Conservation (phyloP, 2,888 invertebrate species). For the Brassicogethes aeneus region DNA sequence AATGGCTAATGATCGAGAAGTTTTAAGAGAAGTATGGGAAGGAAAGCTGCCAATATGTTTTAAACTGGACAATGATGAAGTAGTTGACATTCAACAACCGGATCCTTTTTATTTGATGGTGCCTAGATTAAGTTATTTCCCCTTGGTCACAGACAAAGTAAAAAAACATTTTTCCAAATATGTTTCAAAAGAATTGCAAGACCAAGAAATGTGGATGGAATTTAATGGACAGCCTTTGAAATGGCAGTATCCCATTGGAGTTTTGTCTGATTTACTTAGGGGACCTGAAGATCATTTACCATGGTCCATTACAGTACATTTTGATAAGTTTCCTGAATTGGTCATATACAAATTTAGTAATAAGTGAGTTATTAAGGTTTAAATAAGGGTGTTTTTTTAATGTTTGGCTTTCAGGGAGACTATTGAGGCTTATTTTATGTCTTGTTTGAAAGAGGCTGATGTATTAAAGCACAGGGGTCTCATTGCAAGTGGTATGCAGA, state of each 20-base stretch:
- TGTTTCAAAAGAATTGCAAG: conserved; percentile 70
- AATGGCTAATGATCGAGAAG: conserved; percentile 96
- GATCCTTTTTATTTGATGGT: conserved; percentile 92
- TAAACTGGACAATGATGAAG: conserved; percentile 79
- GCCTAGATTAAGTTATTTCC: conserved; percentile 88
- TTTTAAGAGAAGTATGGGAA: conserved; percentile 91
- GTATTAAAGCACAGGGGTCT: conserved; percentile 91
- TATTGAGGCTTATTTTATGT: conserved; percentile 90
- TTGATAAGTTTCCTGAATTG: conserved; percentile 88
- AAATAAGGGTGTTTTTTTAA: not conserved
- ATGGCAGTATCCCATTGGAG: conserved; percentile 83
- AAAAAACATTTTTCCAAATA: conserved; percentile 80
- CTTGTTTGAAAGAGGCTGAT: conserved; percentile 95
- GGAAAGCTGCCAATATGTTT: conserved; percentile 92
- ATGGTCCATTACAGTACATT: conserved; percentile 91
- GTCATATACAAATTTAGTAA: conserved; percentile 78
- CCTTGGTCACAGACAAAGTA: conserved; percentile 91
- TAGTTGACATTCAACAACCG: conserved; percentile 79
- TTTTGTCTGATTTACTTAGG: conserved; percentile 78
- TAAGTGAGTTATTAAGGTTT: conserved; percentile 48
- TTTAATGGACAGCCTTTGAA: conserved; percentile 86
- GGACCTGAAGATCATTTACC: conserved; percentile 64
- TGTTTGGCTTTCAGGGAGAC: conserved; percentile 56
- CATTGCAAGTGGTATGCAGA: conserved; percentile 85
- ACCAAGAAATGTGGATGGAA: conserved; percentile 91